Evolutionary conservation across 2,888 invertebrate species (phyloP), one percentile per base, ranked within the genome.

Genomic region (Catocala sponsa): DNA sequence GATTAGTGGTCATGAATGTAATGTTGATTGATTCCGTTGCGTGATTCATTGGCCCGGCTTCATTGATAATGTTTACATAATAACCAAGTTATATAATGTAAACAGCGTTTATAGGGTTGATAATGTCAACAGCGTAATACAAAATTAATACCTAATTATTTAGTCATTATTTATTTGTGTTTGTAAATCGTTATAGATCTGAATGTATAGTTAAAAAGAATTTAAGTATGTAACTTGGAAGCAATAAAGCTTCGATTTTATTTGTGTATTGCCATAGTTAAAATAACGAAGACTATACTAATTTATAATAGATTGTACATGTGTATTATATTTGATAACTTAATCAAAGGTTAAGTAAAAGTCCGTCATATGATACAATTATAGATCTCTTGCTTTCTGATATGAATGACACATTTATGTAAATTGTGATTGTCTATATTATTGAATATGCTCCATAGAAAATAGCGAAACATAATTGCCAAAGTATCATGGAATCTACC

Each of bases 181-280:
- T 52, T 67, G 51, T 71, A 38, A 61, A 76, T 74, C 61, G 58
- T 76, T 78, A 82, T 83, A 86, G 88, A 88, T 89, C 88, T 88
- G 87, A 87, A 75, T 76, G 77, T 77, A 78, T 79, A 76, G 61
- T 74, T 78, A 78, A 74, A 15, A 76, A 70, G 74, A 82, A 80
- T 81, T 80, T 61, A 80, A 76, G 57, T 71, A 79, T 74, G 78
- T 68, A 83, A 83, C 77, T 57, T 62, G 61, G 85, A 79, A 85
- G 86, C 87, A 85, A 83, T 86, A 83, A 81, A 47, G 86, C 87
- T 88, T 87, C 82, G 64, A 73, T 78, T 72, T 79, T 75, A 76
- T 75, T 76, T 68, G 56, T 74, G 66, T 81, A 71, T 76, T 57
- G 68, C 76, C 70, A 74, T 72, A 70, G 65, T 72, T 72, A 55